Evolutionary conservation across 1,140 invertebrate species (phyloP), one percentile per base, ranked within the genome.

Genomic region (Aphelinus certus): DNA sequence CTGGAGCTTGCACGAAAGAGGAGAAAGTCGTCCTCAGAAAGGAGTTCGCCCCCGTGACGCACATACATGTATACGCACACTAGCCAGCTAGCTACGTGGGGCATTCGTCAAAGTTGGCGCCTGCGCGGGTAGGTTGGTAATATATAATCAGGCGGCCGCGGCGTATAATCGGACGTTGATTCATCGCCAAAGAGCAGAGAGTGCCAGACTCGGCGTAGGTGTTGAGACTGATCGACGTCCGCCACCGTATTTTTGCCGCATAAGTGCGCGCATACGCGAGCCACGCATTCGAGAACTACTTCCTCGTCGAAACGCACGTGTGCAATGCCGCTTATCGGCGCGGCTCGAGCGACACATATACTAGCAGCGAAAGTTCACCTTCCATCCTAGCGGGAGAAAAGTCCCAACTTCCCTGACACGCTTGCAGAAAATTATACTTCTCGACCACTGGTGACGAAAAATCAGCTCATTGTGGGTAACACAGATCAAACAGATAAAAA

Each of bases 151-250:
- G 46, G 43, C 55, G 47, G 26, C 10, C 62, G 3, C 62, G 26
- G 26, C 26, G 26, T 26, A 26, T 26, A 26, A 26, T 26, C 26
- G 26, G 67, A 69, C 67, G 67, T 69, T 69, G 55, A 57, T 69
- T 69, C 55, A 69, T 69, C 67, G 67, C 10, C 26, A 43, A 66
- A 62, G 61, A 62, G 45, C 45, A 45, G 47, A 60, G n/a, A 60
- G 63, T 26, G 65, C 42, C 42, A 56, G 4, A 46, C 43, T 9
- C 7, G 67, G 60, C 67, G 67, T 60, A 69, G 57, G 67, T 69
- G 57, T 69, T 56, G 67, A 69, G 67, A 69, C 67, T 69, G 46
- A 69, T 69, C 67, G 67, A 69, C 67, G 67, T 56, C 67, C 45
- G 10, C 45, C 55, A 47, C 62, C 1, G 10, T 1, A 42, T 3